Base-by-base conservation (phyloP, 2,113 vertebrate species). In the Cricetomys ansorgei region DNA sequence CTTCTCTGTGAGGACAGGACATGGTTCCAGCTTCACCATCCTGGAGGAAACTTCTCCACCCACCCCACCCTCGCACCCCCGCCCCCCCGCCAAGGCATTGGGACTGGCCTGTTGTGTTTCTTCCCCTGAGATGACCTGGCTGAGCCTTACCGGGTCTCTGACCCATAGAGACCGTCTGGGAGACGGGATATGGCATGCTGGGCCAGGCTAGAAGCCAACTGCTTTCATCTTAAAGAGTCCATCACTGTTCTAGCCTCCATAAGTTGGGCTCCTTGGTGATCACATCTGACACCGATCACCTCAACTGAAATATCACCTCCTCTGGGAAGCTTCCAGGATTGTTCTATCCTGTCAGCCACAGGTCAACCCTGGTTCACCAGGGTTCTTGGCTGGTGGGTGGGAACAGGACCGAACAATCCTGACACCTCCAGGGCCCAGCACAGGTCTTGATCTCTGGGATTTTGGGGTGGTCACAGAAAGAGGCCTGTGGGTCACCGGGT, bases 1-100 rank as follows among this genome's bases (percentile, higher is more conserved):
- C 50, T 12, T 3, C 0, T n/a, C 7, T 62, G n/a, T 3, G 0
- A 27, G 62, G 72, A 23, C 11, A 17, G 0, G 1, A 62, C 25
- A n/a, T 43, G 15, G n/a, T 4, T 6, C 31, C 53, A 21, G 55
- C 50, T 5, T 27, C 29, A 6, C 0, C 4, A 40, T n/a, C 53
- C 3, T 11, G 2, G 40, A 67, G 45, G 7, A 40, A 10, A 8
- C 15, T 31, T n/a, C 5, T 5, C 29, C n/a, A n/a, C n/a, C n/a
- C n/a, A n/a, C n/a, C n/a, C n/a, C n/a, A n/a, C n/a, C n/a, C n/a
- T n/a, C n/a, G n/a, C n/a, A n/a, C n/a, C n/a, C n/a, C n/a, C n/a
- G n/a, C n/a, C n/a, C n/a, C n/a, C n/a, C n/a, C n/a, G n/a, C n/a
- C n/a, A n/a, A n/a, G n/a, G n/a, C n/a, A 40, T n/a, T 50, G 17